Conservation (phyloP, 2,113 vertebrate species). For the Plecturocebus donacophilus region DNA sequence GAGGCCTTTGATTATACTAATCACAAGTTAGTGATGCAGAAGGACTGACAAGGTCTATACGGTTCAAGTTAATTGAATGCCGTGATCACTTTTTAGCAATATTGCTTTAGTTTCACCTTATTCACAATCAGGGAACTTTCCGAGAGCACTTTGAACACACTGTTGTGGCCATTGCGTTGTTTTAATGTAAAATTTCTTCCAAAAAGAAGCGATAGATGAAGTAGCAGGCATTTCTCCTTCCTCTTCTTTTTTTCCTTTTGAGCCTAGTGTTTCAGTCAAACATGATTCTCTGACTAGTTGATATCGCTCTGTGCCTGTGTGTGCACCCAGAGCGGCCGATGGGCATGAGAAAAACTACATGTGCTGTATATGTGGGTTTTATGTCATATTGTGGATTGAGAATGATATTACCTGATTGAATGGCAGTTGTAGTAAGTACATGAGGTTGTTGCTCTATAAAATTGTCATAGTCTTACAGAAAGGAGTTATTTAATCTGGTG, state of each 20-base stretch:
- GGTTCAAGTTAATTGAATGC: not conserved
- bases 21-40: not conserved
- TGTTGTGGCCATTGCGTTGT: not conserved
- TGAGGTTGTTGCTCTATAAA: conserved; percentile 18
- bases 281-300: not conserved
- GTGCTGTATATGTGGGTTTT: conserved; percentile 25
- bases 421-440: not conserved
- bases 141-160: not conserved
- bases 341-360: not conserved
- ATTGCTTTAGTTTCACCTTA: not conserved
- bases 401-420: conserved; percentile 11
- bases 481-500: conserved; percentile 47
- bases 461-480: not conserved
- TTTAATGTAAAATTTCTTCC: not conserved
- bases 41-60: rapidly evolving
- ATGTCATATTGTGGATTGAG: conserved; percentile 38
- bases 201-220: not conserved
- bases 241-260: not conserved
- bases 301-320: not conserved
- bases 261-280: not conserved
- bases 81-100: not conserved
- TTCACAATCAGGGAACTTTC: conserved; percentile 31
- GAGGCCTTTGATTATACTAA: not conserved
- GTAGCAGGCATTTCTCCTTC: not conserved
- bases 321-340: not conserved